Conservation (phyloP, 2,888 invertebrate species). For the Brachylomia viminalis region DNA sequence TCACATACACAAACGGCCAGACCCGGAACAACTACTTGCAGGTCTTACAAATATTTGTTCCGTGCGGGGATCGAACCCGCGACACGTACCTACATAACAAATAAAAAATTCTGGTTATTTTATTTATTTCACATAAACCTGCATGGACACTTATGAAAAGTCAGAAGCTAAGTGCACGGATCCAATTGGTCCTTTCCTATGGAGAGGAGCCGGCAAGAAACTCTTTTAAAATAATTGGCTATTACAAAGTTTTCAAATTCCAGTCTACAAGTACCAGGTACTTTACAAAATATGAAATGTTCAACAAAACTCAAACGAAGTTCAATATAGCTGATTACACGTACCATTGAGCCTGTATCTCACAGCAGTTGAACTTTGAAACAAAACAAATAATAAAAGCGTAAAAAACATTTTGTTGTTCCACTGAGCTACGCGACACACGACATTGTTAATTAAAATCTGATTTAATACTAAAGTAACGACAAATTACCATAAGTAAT, state of each 20-base stretch:
- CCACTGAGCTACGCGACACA: neutral
- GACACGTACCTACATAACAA: too few relatives aligned
- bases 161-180: neutral
- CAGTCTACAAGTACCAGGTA: neutral
- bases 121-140: too few relatives aligned
- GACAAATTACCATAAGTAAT: too few relatives aligned
- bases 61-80: too few relatives aligned
- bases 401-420: constrained; percentile 11
- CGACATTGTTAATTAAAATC: constrained; percentile 1
- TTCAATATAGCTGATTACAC: neutral
- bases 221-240: neutral
- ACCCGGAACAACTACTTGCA: too few relatives aligned
- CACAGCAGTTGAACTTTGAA: constrained; percentile 19
- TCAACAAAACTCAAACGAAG: neutral
- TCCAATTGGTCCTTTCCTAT: neutral
- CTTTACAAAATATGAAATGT: neutral
- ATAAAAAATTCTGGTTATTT: too few relatives aligned
- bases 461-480: constrained; percentile 4
- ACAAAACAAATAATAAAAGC: constrained; percentile 15
- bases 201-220: neutral
- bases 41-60: too few relatives aligned
- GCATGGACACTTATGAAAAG: neutral
- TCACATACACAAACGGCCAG: too few relatives aligned
- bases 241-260: neutral
- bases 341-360: constrained; percentile 27